Evolutionary conservation across 2,113 vertebrate species (phyloP).

Genomic region (Sapajus apella): DNA sequence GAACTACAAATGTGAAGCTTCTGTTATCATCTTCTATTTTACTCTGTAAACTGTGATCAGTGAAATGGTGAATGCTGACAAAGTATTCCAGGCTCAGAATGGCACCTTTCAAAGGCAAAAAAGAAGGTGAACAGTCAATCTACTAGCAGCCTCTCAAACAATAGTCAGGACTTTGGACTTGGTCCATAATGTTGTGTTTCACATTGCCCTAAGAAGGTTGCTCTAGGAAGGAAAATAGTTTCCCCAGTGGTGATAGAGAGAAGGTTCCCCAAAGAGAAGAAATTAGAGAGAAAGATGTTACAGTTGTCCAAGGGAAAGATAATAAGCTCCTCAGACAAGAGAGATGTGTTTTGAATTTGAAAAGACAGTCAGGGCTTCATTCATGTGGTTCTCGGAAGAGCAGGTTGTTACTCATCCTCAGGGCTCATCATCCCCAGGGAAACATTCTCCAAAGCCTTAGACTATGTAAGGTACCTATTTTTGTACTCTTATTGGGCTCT

Average conservation of each 20-base stretch:
- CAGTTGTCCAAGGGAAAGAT: background rate
- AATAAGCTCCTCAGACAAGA: conserved; percentile 6
- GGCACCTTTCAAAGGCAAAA: background rate
- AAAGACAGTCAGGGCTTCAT: background rate
- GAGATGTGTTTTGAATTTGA: conserved; percentile 17
- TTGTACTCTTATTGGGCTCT: background rate
- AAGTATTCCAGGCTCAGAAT: background rate
- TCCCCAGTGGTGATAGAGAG: background rate
- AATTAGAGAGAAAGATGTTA: background rate
- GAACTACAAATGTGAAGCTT: background rate
- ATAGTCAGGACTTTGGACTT: background rate
- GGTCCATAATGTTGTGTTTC: background rate
- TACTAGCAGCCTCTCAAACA: background rate
- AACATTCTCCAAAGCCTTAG: background rate
- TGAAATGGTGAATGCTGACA: background rate
- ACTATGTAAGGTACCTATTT: background rate
- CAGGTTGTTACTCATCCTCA: background rate
- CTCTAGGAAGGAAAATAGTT: background rate
- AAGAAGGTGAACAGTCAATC: background rate
- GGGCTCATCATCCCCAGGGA: background rate
- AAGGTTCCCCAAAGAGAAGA: background rate
- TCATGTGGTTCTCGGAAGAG: background rate
- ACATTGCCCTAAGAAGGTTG: too few species aligned
- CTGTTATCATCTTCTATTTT: background rate
- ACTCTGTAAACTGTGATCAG: background rate